A percentile compares a stretch with the other conserved stretches of the same genome.
Conservation (phyloP, 2,113 vertebrate species). For the Casuarius casuarius region DNA sequence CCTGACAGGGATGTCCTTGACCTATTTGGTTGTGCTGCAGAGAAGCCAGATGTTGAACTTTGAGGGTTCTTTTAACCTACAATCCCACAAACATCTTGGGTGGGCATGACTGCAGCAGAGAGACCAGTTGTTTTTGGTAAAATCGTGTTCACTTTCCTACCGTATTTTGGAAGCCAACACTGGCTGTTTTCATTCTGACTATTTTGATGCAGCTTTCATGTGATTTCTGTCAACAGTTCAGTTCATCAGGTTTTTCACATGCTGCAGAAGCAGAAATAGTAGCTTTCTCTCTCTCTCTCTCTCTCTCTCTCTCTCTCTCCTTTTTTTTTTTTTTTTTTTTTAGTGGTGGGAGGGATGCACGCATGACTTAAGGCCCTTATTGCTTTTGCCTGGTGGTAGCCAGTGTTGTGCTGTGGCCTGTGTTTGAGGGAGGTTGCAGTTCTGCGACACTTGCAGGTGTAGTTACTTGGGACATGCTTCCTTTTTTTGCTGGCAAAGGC, state of each 20-base stretch:
- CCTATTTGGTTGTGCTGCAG: neutral
- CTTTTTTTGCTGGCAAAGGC: neutral
- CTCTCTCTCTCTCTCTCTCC: no score
- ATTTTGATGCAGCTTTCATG: neutral
- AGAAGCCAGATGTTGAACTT: neutral
- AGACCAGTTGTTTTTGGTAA: neutral
- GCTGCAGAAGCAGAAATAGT: neutral
- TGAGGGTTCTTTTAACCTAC: neutral
- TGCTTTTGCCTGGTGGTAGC: neutral
- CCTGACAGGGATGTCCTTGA: neutral
- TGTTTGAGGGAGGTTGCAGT: neutral
- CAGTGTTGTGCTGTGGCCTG: neutral
- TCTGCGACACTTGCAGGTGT: neutral
- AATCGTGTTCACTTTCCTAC: neutral
- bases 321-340: neutral
- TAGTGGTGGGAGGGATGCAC: neutral
- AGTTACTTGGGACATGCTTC: neutral
- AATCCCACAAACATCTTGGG: neutral
- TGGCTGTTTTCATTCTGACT: neutral
- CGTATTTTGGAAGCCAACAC: neutral
- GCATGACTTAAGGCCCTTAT: rapidly evolving
- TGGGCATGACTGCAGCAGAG: neutral
- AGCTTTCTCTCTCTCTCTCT: neutral
- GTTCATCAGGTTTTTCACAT: neutral
- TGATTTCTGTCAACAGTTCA: neutral